Percentiles rank a stretch among this genome's conserved stretches.
These are phyloP conservation scores for Boulengeromyrus knoepffleri DNA, from an alignment of 2,113 vertebrate species.

Conservation along the genomic window DNA sequence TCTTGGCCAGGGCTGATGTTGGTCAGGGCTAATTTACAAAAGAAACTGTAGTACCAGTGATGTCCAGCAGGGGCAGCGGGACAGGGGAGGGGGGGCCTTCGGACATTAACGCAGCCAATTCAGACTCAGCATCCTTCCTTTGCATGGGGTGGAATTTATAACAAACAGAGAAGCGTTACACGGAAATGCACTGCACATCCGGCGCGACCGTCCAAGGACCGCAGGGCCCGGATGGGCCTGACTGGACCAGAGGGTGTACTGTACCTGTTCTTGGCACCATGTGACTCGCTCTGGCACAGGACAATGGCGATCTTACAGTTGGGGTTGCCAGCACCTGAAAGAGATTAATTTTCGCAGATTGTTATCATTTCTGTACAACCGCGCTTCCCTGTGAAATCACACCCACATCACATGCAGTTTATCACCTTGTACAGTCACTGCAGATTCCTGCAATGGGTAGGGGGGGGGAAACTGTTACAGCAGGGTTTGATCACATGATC, in stretches of 20 bases:
- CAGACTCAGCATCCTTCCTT: not conserved
- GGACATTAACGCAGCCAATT: not conserved
- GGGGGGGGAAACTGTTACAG: not conserved
- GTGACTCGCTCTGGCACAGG: slow-evolving; percentile 69
- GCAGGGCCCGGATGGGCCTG: not conserved
- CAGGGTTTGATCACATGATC: not conserved
- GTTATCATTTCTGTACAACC: not conserved
- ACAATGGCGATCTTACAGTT: slow-evolving; percentile 81
- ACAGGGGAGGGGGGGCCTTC: not conserved
- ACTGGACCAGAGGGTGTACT: slow-evolving; percentile 48
- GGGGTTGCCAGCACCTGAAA: slow-evolving; percentile 78
- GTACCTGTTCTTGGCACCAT: slow-evolving; percentile 63
- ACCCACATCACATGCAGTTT: not conserved
- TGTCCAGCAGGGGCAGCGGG: not conserved
- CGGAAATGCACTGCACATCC: not conserved
- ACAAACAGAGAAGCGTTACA: not conserved
- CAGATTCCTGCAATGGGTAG: not conserved
- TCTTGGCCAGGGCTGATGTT: not conserved
- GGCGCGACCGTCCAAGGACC: not conserved
- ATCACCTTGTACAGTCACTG: not conserved
- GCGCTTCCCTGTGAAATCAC: not conserved
- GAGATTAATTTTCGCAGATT: not conserved
- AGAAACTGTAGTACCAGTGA: not conserved
- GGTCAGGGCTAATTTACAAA: not conserved
- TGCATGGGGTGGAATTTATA: not conserved